Base-by-base conservation (phyloP, 1,140 invertebrate genomes). In the Maconellicoccus hirsutus region DNA sequence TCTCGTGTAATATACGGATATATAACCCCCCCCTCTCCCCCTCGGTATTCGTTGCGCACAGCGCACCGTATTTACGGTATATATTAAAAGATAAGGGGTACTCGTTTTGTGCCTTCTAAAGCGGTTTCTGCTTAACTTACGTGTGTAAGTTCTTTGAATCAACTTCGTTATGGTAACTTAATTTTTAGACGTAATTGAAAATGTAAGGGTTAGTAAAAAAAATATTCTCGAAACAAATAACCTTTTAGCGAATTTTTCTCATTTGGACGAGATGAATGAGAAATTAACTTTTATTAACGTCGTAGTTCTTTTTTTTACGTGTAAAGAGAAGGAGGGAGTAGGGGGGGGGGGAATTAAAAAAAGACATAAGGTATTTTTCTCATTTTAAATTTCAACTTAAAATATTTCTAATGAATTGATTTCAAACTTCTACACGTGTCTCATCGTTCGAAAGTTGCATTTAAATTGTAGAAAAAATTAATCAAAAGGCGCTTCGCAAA, bases 141-240 rank as follows among this genome's bases (percentile, higher is more conserved):
- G 61, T 66, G 61, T 66, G 61, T 66, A 66, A 23, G 25, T 66
- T 66, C 61, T 66, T 66, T 66, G 61, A 66, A 66, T 66, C 61
- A 25, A 66, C 25, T 66, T 66, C 61, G 61, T 66, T 66, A 66
- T 66, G 25, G 61, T 26, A 66, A 66, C 61, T 66, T 66, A 66
- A 66, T 66, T 66, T 66, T 16, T 66, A 10, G 19, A 66, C 8
- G 42, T 52, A 52, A 52, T 52, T 19, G 42, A 52, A 52, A 52
- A 52, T 52, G n/a, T 52, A 52, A 16, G 4, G 42, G 42, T 52
- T 52, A 19, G 42, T 52, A 16, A 52, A 52, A 52, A 52, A 52
- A 52, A 52, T 52, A 52, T 52, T 52, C n/a, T 52, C 42, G n/a
- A 52, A 52, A 52, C 42, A 52, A 16, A 16, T 16, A 8, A 52